These are phyloP conservation scores for Dryobotodes eremita DNA, from an alignment of 2,888 invertebrate genomes.

Conservation along the genomic window DNA sequence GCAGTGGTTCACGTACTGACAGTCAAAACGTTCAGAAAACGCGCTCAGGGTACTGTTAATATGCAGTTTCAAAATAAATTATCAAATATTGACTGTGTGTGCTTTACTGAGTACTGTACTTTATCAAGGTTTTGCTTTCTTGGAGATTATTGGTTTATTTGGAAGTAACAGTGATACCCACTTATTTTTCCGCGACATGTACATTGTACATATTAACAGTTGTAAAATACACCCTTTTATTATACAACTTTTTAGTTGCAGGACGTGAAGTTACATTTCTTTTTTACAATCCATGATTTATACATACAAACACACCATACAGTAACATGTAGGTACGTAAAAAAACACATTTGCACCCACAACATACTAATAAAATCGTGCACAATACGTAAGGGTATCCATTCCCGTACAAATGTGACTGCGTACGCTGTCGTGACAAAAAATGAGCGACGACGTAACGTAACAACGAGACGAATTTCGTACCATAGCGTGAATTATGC, in stretches of 20 bases:
- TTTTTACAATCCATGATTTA: slow-evolving; percentile 4
- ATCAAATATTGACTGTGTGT: not conserved
- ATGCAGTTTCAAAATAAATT: not conserved
- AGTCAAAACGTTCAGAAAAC: no score
- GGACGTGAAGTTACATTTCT: not conserved
- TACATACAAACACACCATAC: not conserved
- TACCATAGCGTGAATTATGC: slow-evolving; percentile 69
- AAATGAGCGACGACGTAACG: slow-evolving; percentile 72
- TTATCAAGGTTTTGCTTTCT: not conserved
- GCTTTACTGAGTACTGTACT: no score
- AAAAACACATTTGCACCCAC: slow-evolving; percentile 47
- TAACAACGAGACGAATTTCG: slow-evolving; percentile 69
- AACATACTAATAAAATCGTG: slow-evolving; percentile 62
- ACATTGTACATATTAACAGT: not conserved
- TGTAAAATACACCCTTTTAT: not conserved
- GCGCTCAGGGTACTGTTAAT: no score
- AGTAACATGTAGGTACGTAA: slow-evolving; percentile 4
- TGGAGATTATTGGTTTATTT: not conserved
- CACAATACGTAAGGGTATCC: slow-evolving; percentile 57
- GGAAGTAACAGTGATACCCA: not conserved
- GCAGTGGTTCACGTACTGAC: no score
- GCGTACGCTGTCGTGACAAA: slow-evolving; percentile 60
- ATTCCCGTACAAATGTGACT: slow-evolving; percentile 54
- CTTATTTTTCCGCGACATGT: not conserved
- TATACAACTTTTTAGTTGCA: not conserved